phyloP scores from a whole-genome alignment of 2,113 vertebrate genomes.

The Nothobranchius kuhntae region DNA sequence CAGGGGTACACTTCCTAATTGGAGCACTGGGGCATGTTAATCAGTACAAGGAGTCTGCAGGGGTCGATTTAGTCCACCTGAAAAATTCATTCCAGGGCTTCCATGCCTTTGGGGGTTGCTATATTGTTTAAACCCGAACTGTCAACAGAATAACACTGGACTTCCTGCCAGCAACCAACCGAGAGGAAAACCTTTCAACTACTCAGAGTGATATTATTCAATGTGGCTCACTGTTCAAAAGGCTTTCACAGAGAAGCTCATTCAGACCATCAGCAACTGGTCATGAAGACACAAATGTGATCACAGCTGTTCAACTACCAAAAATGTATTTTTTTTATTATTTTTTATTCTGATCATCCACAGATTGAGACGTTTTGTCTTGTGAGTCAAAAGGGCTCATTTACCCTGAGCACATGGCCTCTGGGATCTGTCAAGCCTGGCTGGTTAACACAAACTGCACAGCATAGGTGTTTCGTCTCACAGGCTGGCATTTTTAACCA shows the following conservation, averaged over 20 bases:
- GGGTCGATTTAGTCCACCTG: constrained; percentile 9
- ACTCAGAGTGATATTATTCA: neutral
- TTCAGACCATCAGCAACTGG: neutral
- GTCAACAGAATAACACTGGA: constrained; percentile 13
- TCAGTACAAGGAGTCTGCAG: constrained; percentile 37
- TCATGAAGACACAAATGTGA: neutral
- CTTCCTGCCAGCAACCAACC: constrained; percentile 23
- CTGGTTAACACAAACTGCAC: constrained; percentile 31
- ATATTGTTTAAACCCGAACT: constrained; percentile 9
- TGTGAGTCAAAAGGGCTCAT: constrained; percentile 14
- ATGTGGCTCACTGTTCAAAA: too few species aligned
- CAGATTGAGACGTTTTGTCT: neutral
- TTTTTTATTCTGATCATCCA: constrained; percentile 1
- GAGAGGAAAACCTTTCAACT: constrained; percentile 8
- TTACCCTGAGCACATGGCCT: constrained; percentile 18
- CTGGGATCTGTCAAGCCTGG: constrained; percentile 21
- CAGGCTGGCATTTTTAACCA: constrained; percentile 26
- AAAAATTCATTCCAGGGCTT: constrained; percentile 15
- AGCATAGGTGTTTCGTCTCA: constrained; percentile 24
- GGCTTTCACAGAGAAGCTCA: too few species aligned
- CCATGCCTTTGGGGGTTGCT: constrained; percentile 5
- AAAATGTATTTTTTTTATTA: neutral
- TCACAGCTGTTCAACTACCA: neutral
- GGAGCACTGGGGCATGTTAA: constrained; percentile 26
- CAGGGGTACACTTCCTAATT: constrained; percentile 28